These are phyloP conservation scores for Daubentonia madagascariensis DNA, from an alignment of 2,113 vertebrate genomes.

Conservation along the genomic window DNA sequence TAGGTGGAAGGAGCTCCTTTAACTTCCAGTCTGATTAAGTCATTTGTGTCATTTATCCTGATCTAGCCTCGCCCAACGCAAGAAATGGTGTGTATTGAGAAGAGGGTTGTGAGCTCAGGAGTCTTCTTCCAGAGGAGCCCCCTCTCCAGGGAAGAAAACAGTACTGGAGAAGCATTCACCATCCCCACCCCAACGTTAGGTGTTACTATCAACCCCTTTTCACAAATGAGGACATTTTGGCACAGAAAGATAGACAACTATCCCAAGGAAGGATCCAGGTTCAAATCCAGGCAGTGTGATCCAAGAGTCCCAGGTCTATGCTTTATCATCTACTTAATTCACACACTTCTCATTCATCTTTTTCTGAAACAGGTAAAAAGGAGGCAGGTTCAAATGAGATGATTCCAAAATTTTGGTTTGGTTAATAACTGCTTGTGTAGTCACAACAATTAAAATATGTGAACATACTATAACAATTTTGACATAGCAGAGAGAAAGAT, in stretches of 20 bases:
- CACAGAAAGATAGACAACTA: not conserved
- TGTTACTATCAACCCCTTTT: no score
- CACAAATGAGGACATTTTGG: not conserved
- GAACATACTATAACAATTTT: not conserved
- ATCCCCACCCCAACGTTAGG: not conserved
- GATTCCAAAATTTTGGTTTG: not conserved
- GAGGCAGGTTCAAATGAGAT: not conserved
- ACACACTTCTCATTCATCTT: not conserved
- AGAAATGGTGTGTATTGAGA: not conserved
- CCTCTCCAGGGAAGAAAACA: not conserved
- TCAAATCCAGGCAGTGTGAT: not conserved
- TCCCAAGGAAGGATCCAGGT: not conserved
- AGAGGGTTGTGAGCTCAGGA: rapidly evolving
- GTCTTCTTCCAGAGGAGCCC: not conserved
- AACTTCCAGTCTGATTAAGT: not conserved
- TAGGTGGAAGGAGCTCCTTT: not conserved
- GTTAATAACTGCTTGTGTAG: not conserved
- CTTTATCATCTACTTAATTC: not conserved
- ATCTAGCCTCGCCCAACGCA: not conserved
- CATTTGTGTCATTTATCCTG: not conserved
- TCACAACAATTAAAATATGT: not conserved
- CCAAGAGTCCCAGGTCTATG: no score
- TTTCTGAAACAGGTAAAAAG: not conserved
- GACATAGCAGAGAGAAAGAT: not conserved
- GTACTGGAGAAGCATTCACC: not conserved